phyloP scores from a whole-genome alignment of 2,888 invertebrate species.

The Taphrorychus bicolor region DNA sequence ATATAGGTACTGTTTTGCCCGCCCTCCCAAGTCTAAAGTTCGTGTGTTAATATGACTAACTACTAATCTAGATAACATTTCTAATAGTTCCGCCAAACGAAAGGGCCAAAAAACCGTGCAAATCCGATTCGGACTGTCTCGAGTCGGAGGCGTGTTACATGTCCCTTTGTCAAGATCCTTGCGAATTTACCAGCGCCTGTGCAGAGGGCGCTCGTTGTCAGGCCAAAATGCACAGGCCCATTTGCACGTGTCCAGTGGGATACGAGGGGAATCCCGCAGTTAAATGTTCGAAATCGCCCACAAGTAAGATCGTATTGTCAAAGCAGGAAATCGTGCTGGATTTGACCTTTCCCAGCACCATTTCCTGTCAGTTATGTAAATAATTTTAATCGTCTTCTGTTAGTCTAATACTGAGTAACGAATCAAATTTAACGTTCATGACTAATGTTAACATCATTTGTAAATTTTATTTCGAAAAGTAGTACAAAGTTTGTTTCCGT shows the following conservation, averaged over 20 bases:
- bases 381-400: background rate
- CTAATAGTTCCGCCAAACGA: slow-evolving; percentile 72
- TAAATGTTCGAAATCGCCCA: slow-evolving; percentile 76
- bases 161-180: slow-evolving; percentile 83
- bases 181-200: slow-evolving; percentile 81
- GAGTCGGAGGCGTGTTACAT: slow-evolving; percentile 83
- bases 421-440: background rate
- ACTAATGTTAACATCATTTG: background rate
- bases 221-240: slow-evolving; percentile 82
- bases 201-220: slow-evolving; percentile 78
- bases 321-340: background rate
- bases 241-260: slow-evolving; percentile 81
- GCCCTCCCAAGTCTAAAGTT: background rate
- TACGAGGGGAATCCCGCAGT: slow-evolving; percentile 83
- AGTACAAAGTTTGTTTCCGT: slow-evolving; percentile 19
- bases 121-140: slow-evolving; percentile 84
- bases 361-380: background rate
- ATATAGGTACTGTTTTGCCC: background rate
- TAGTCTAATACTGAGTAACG: background rate
- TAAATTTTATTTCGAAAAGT: slow-evolving; percentile 1
- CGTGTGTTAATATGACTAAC: background rate
- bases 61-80: slow-evolving; percentile 29
- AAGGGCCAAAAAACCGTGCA: slow-evolving; percentile 79
- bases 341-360: background rate
- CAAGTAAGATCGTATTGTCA: slow-evolving; percentile 70